Evolutionary conservation across 2,888 invertebrate genomes (phyloP).

Genomic region (Sussaba pulchella): DNA sequence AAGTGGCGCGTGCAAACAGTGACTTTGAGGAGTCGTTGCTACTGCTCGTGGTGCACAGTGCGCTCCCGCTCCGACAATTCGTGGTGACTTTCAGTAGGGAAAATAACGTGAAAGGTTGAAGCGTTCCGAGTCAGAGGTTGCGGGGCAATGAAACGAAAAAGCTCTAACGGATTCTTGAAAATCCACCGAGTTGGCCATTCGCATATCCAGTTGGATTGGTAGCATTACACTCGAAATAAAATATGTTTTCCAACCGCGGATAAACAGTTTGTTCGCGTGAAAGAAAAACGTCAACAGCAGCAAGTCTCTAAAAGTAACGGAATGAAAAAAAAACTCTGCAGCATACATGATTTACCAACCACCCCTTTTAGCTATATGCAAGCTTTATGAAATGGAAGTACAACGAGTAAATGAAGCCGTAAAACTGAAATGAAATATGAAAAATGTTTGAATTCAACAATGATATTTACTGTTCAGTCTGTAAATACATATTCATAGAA

Average conservation of each 20-base stretch:
- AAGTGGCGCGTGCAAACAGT: slow-evolving; percentile 60
- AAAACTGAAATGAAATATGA: no score
- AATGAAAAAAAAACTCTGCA: neutral
- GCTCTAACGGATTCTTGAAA: slow-evolving; percentile 3
- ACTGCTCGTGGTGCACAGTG: slow-evolving; percentile 3
- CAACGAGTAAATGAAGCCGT: no score
- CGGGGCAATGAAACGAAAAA: slow-evolving; percentile 6
- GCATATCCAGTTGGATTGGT: slow-evolving; percentile 21
- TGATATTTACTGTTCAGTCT: no score
- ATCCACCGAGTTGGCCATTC: slow-evolving; percentile 13
- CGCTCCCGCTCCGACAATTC: slow-evolving; percentile 8
- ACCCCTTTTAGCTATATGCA: no score
- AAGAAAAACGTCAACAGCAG: neutral
- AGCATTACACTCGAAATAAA: slow-evolving; percentile 30
- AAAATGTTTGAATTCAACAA: no score
- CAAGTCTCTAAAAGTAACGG: neutral
- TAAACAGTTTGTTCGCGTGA: neutral
- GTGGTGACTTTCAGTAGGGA: slow-evolving; percentile 29
- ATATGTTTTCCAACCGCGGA: slow-evolving; percentile 12
- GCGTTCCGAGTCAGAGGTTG: slow-evolving; percentile 35
- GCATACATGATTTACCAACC: no score
- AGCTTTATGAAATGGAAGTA: no score
- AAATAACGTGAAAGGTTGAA: slow-evolving; percentile 51
- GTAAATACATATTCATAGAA: neutral
- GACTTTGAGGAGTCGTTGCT: slow-evolving; percentile 59